phyloP scores from a whole-genome alignment of 92 coral and sea anemone species.

The Metridium senile region DNA sequence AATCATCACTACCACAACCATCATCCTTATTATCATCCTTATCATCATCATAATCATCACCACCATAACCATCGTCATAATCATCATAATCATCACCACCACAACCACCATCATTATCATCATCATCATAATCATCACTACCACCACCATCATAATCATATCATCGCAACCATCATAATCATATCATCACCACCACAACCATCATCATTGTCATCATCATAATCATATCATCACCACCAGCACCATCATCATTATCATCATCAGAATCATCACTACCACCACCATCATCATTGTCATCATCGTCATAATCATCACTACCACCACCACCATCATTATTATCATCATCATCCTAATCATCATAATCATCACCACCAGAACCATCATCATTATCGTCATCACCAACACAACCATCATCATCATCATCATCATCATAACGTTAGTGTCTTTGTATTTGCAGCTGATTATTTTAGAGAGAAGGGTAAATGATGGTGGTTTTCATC shows the following conservation, averaged over 20 bases:
- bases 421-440: background rate
- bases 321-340: background rate
- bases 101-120: background rate
- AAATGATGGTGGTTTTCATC: too few relatives aligned
- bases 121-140: background rate
- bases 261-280: background rate
- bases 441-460: conserved; percentile 61
- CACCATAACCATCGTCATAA: background rate
- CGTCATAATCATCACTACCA: background rate
- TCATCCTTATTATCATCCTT: background rate
- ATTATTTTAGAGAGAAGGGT: conserved; percentile 95
- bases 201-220: background rate
- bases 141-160: background rate
- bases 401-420: background rate
- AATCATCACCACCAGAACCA: background rate
- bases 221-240: background rate
- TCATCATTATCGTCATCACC: background rate
- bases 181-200: background rate
- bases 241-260: background rate
- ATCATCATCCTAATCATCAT: background rate
- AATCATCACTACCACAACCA: background rate
- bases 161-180: background rate
- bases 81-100: background rate
- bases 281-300: background rate
- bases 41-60: background rate